Percentiles rank a stretch among this genome's conserved stretches.
Evolutionary conservation across 2,797 vertebrate genomes (phyloP).

Genomic region (Triplophysa bombifrons): DNA sequence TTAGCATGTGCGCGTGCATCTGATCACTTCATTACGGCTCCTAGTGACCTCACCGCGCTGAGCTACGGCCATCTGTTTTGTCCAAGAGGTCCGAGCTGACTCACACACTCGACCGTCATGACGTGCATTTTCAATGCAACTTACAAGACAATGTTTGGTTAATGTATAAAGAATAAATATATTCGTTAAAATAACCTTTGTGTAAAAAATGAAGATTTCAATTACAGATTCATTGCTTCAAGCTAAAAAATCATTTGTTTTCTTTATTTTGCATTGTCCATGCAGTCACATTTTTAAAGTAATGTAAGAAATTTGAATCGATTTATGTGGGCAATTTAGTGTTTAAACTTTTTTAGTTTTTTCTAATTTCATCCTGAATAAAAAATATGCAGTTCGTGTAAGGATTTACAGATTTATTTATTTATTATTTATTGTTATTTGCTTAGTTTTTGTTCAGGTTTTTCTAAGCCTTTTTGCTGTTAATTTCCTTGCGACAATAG

Average conservation of each 20-base stretch:
- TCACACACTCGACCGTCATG: not conserved
- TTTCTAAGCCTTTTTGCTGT: not conserved
- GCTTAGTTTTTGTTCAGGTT: not conserved
- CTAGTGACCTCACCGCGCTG: slow-evolving; percentile 47
- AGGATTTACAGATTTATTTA: no score
- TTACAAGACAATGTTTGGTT: no score
- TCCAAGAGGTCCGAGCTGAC: slow-evolving; percentile 27
- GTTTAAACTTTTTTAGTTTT: not conserved
- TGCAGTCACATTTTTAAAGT: not conserved
- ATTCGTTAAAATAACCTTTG: no score
- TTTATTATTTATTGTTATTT: not conserved
- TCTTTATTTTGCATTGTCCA: no score
- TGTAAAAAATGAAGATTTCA: no score
- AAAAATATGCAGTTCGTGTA: not conserved
- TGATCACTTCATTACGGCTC: slow-evolving; percentile 62
- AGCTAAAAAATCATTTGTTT: no score
- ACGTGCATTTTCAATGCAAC: not conserved
- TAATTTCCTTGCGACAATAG: not conserved
- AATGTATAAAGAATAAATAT: no score
- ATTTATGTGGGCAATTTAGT: no score
- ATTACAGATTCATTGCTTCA: no score
- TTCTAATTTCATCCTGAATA: not conserved
- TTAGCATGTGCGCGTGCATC: slow-evolving; percentile 61
- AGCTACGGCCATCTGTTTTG: slow-evolving; percentile 48
- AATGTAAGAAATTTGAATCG: not conserved